These are phyloP conservation scores for Tortricodes alternella DNA, from an alignment of 2,888 invertebrate species.

Conservation along the genomic window DNA sequence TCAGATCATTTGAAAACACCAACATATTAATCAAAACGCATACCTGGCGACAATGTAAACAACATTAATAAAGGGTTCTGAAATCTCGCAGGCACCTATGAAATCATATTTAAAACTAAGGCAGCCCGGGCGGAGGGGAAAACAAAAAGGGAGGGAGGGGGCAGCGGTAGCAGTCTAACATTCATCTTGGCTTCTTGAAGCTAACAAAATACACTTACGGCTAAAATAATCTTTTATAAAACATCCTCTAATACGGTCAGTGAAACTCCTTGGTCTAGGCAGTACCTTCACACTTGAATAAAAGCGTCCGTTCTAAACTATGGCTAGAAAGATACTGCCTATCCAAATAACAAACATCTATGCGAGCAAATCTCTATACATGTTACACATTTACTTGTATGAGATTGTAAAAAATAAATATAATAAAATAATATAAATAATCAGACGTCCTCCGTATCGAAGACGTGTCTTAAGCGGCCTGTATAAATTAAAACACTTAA, in stretches of 20 bases:
- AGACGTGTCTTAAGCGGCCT: constrained; percentile 74
- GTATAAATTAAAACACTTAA: constrained; percentile 48
- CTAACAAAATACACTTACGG: constrained; percentile 81
- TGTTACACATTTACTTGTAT: constrained; percentile 68
- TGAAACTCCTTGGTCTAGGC: constrained; percentile 57
- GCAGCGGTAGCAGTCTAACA: constrained; percentile 81
- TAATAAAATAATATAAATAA: constrained; percentile 47
- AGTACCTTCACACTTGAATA: constrained; percentile 64
- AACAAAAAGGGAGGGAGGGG: constrained; percentile 72
- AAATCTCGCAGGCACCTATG: constrained; percentile 81
- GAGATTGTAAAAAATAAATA: constrained; percentile 46
- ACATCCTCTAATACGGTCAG: constrained; percentile 64
- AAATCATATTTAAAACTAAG: constrained; percentile 78
- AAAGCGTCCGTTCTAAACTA: constrained; percentile 36
- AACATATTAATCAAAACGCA: constrained; percentile 74
- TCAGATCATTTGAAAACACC: constrained; percentile 48
- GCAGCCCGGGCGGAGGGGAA: constrained; percentile 76
- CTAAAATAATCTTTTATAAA: constrained; percentile 71
- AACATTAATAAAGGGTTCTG: constrained; percentile 80
- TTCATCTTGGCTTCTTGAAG: constrained; percentile 81
- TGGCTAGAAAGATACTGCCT: constrained; percentile 74
- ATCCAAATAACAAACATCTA: constrained; percentile 75
- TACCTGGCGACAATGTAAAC: constrained; percentile 84
- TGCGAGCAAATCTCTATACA: constrained; percentile 73
- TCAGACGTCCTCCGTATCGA: constrained; percentile 57